phyloP scores from a whole-genome alignment of 2,888 invertebrate genomes.

The Melieria picta region DNA sequence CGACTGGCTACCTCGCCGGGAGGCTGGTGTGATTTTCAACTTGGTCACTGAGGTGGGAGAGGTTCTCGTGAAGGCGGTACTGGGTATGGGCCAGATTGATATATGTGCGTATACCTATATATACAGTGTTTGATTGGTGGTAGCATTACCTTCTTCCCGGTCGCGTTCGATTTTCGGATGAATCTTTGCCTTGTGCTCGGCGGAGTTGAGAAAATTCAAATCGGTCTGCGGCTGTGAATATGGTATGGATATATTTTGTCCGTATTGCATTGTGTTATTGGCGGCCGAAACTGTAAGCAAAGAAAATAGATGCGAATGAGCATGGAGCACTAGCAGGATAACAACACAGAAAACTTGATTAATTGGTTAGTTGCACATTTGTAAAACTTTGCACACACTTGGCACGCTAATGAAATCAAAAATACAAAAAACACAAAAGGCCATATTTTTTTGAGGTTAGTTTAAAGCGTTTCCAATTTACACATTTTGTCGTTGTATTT shows the following conservation, averaged over 20 bases:
- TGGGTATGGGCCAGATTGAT: background rate
- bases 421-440: background rate
- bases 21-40: too few species aligned
- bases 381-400: background rate
- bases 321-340: background rate
- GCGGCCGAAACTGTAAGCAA: conserved; percentile 61
- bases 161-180: conserved; percentile 67
- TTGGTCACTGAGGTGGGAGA: background rate
- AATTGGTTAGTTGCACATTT: too few species aligned
- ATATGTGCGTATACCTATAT: conserved; percentile 14
- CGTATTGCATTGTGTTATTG: conserved; percentile 66
- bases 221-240: conserved; percentile 66
- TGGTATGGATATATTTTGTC: conserved; percentile 67
- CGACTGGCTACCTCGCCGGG: too few species aligned
- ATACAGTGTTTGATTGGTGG: background rate
- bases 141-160: conserved; percentile 65
- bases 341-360: background rate
- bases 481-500: too few species aligned
- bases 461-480: too few species aligned
- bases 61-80: background rate
- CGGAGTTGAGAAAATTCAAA: conserved; percentile 65
- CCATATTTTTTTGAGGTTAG: too few species aligned
- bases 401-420: background rate
- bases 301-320: conserved; percentile 29
- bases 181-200: conserved; percentile 67